Base-by-base conservation (phyloP, 2,113 vertebrate species). In the Campylomormyrus numenius region DNA sequence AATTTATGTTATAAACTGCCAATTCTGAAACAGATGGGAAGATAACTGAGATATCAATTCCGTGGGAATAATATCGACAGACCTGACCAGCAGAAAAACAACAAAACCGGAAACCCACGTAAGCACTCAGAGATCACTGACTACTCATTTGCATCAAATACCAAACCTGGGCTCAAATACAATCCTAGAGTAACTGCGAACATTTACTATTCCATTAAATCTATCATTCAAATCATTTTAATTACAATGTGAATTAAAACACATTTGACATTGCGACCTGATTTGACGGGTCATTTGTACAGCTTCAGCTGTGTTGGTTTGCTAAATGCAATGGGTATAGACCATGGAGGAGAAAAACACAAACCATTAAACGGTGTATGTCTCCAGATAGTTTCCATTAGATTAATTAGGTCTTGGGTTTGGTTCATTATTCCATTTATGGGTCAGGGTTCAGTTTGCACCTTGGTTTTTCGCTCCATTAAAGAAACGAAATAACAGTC, bases 341-440 rank as follows among this genome's bases (percentile, higher is more conserved):
- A 2, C 11, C 35, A 39, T 42, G 15, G 39, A 8, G 1, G 5
- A 80, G 35, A 42, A 19, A 80, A 80, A 42, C 35, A 77, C 35
- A 42, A 80, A 6, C 74, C 35, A 3, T 35, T 42, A 80, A 80
- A 42, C 2, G 5, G 74, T 39, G 35, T 80, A 80, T 11, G 70
- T 80, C 35, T 42, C 2, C 74, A 42, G 74, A 42, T 42, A 42
- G 74, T 19, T 42, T 80, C 31, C 74, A 80, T 35, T 80, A 42
- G 39, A 80, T 42, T 80, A 80, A 80, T 80, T 80, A 80, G 35
- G 35, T 80, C 35, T 42, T 80, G 15, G 35, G 31, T 8, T 80
- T 80, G 62, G 17, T 80, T 80, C 74, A 80, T 80, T 80, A 80
- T 80, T 80, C 74, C 74, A 80, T 42, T 80, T 80, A 42, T 80